Base-by-base conservation (phyloP, 2,888 invertebrate genomes). In the Hemaris fuciformis region DNA sequence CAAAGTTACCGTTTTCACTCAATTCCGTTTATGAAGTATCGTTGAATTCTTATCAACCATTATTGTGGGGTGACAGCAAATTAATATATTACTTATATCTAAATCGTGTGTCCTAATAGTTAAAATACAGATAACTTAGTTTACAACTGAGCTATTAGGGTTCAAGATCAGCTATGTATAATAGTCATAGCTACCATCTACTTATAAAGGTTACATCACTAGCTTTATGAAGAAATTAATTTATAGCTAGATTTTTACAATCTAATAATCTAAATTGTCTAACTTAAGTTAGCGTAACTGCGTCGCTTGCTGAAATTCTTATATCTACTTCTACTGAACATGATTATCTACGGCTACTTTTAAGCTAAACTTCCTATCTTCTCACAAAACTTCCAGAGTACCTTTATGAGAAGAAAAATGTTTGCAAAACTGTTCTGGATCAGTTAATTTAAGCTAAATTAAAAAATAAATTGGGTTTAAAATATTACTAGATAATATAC, bases 341-440 rank as follows among this genome's bases (percentile, higher is more conserved):
- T 87, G 84, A 81, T 70, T 77, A 71, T 76, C 88, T 89, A 91
- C 87, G 76, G 75, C 90, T 91, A 91, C 89, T 78, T 69, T 86
- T 83, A 89, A 88, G 89, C 90, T 90, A 89, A 77, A 81, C 83
- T 86, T 88, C 81, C 85, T 82, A 87, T 88, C 88, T 90, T 88
- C 87, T 89, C 88, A 89, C 86, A 89, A 88, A 91, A 90, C 89
- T 88, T 91, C 89, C 85, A 87, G 84, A 87, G 87, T 88, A 87
- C 87, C 87, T 88, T 89, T 81, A 89, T 89, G 88, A 91, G 89
- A 88, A 91, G 91, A 91, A 92, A 91, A 91, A 90, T 92, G 92
- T 92, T 92, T 92, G 92, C 92, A 92, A 89, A 91, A 91, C 91
- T 91, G 91, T 92, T 89, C 78, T 79, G 74, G 76, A 75, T 83